These are phyloP conservation scores for Pygoscelis adeliae DNA, from an alignment of 2,113 vertebrate genomes.

Conservation along the genomic window DNA sequence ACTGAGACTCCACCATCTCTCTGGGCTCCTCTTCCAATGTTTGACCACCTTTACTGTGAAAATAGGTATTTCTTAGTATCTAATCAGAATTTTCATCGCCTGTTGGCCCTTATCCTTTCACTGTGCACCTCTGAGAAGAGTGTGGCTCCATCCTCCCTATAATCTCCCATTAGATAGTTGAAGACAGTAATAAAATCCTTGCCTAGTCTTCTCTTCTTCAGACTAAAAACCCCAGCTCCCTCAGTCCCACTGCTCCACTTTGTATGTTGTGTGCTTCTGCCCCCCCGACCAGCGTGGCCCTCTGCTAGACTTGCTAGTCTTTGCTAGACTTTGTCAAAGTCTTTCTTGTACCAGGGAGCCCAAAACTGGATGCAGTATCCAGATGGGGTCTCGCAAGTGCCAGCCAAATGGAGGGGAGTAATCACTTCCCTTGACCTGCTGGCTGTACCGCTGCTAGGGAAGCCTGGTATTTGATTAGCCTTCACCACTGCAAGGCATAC, in stretches of 20 bases:
- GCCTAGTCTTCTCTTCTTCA: neutral
- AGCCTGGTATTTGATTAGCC: neutral
- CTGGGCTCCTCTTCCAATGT: neutral
- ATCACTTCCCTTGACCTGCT: neutral
- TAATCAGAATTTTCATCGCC: neutral
- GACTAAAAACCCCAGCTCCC: neutral
- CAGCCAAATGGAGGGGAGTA: neutral
- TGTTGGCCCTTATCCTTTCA: neutral
- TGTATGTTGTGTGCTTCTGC: neutral
- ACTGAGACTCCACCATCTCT: neutral
- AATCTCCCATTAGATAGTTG: neutral
- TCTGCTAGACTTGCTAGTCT: neutral
- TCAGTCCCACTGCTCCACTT: neutral
- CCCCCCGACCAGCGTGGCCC: fast-evolving
- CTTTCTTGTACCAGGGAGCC: neutral
- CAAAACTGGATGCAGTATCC: neutral
- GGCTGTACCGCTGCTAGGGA: neutral
- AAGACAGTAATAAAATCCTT: neutral
- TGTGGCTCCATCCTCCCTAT: neutral
- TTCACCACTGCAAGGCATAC: neutral
- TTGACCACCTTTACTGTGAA: neutral
- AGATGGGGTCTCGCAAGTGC: neutral
- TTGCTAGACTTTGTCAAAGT: neutral
- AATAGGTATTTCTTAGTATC: neutral
- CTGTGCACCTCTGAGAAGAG: neutral